Conservation (phyloP, 2,888 invertebrate species). For the Cosmorhoe ocellata region DNA sequence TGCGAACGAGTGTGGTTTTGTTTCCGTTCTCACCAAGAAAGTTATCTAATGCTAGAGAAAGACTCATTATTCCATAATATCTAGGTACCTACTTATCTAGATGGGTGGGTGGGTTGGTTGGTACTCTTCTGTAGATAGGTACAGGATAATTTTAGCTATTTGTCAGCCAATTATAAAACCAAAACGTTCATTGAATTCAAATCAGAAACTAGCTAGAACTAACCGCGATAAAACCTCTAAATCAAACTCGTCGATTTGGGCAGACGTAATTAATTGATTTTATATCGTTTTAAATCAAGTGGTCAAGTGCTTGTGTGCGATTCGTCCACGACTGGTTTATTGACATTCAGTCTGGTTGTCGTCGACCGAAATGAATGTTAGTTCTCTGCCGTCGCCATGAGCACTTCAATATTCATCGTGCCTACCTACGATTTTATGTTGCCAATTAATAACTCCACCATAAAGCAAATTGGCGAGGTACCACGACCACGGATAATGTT, state of each 20-base stretch:
- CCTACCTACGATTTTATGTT: conserved; percentile 38
- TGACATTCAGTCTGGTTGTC: conserved; percentile 55
- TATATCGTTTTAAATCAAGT: conserved; percentile 52
- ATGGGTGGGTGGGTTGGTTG: too few relatives aligned
- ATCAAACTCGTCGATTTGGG: conserved; percentile 37
- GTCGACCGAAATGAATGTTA: conserved; percentile 57
- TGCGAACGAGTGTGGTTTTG: background rate
- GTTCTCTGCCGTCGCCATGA: conserved; percentile 44
- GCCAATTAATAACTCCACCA: conserved; percentile 35
- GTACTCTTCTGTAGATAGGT: too few relatives aligned
- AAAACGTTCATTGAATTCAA: conserved; percentile 38
- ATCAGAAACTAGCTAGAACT: conserved; percentile 26
- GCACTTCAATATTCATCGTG: conserved; percentile 41
- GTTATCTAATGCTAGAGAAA: too few relatives aligned
- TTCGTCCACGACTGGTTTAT: conserved; percentile 53
- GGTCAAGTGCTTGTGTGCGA: conserved; percentile 34
- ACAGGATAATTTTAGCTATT: background rate
- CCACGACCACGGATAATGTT: background rate
- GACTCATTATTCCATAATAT: too few relatives aligned
- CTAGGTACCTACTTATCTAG: too few relatives aligned
- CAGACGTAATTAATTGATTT: conserved; percentile 50
- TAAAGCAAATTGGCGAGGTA: conserved; percentile 32
- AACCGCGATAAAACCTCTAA: conserved; percentile 26
- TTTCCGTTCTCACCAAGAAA: too few relatives aligned
- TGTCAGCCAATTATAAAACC: conserved; percentile 8